Evolutionary conservation across 2,113 vertebrate species (phyloP), one percentile per base, ranked within the genome.

Genomic region (Budorcas taxicolor): DNA sequence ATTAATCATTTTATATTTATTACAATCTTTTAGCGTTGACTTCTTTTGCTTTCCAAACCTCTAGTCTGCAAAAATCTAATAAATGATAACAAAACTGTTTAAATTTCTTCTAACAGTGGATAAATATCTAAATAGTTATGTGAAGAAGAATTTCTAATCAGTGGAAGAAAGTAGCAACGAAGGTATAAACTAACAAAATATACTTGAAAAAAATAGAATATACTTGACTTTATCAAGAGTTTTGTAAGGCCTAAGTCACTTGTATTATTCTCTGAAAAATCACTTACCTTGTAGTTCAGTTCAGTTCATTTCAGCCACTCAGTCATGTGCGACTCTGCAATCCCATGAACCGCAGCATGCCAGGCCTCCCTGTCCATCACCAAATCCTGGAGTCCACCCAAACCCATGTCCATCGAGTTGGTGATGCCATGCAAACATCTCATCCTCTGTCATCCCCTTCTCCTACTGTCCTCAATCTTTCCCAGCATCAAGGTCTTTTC

Each of bases 1-100:
- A 86, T 89, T 71, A 76, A 25, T 36, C 11, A 52, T 67, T 33
- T 71, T 95, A 87, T 78, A 78, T 52, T 82, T 64, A 45, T 95
- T 74, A 36, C 5, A 10, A 7, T 64, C 4, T 85, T 87, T 84
- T 87, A 57, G 45, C 7, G 43, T 14, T 64, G 36, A 25, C 10
- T 4, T 94, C 6, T 60, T 94, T 96, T 58, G n/a, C 64, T 53
- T 95, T 87, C 43, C 11, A 83, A 29, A 27, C 15, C 62, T 76
- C 84, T 86, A 84, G 16, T 64, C 43, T 83, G 21, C 16, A 88
- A 74, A 62, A 27, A 58, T 47, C 50, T 27, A 57, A n/a, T n/a
- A 81, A 81, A 15, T 85, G 47, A 57, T 4, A 60, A 87, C 2
- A 64, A 58, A 93, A 47, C 10, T 87, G 11, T 47, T 91, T 64